Percentiles rank a stretch among this genome's conserved stretches.
Evolutionary conservation across 2,797 vertebrate species (phyloP).

Genomic region (Allobates femoralis): DNA sequence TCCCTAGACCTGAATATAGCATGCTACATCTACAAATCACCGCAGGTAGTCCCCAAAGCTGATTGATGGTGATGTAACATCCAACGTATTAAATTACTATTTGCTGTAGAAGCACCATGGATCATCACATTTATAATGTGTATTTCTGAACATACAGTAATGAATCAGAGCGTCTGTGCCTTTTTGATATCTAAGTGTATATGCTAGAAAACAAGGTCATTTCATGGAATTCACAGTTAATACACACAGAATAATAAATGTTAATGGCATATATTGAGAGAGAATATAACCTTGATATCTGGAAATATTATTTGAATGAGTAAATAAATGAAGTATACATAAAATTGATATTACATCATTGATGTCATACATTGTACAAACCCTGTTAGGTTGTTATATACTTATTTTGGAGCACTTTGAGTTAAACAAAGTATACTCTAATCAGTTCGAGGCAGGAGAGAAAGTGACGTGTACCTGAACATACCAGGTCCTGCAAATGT

Average conservation of each 20-base stretch:
- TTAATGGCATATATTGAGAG: background rate
- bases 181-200: constrained; percentile 17
- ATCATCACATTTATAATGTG: constrained; percentile 50
- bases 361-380: no score
- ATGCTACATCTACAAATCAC: constrained; percentile 36
- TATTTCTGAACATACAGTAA: constrained; percentile 8
- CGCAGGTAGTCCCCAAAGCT: constrained; percentile 33
- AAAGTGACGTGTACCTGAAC: no score
- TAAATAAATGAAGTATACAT: background rate
- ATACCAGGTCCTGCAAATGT: no score
- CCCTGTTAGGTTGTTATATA: no score
- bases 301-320: background rate
- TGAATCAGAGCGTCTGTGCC: constrained; percentile 24
- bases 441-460: no score
- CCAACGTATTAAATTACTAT: constrained; percentile 39
- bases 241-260: background rate
- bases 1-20: constrained; percentile 15
- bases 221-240: background rate
- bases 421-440: no score
- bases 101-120: constrained; percentile 35
- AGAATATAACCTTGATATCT: background rate
- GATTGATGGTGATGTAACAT: constrained; percentile 42
- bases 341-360: no score
- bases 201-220: constrained; percentile 3
- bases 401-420: no score